Conservation (phyloP, 1,140 invertebrate genomes). For the Ptiloglossa arizonensis region DNA sequence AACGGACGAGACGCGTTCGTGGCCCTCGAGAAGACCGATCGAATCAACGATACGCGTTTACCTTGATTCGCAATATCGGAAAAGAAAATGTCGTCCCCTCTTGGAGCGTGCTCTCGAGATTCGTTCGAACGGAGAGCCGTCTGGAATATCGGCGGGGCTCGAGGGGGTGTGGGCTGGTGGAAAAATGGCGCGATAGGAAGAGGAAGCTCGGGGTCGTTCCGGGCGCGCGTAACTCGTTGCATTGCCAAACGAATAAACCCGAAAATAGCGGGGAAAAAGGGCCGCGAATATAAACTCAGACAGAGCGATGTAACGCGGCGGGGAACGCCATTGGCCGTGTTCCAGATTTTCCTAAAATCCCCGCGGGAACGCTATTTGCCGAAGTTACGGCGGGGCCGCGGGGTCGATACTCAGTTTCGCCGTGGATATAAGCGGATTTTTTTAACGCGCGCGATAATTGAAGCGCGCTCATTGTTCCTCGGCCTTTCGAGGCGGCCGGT, state of each 20-base stretch:
- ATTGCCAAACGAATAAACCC: slow-evolving; percentile 40
- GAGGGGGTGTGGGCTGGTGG: not conserved
- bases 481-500: slow-evolving; percentile 5
- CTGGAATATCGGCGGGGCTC: not conserved
- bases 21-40: too few relatives aligned
- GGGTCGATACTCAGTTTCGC: slow-evolving; percentile 64
- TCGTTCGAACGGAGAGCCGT: not conserved
- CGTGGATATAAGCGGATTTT: slow-evolving; percentile 63
- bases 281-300: slow-evolving; percentile 34
- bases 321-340: slow-evolving; percentile 53
- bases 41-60: not conserved
- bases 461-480: slow-evolving; percentile 56
- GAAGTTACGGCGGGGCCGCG: slow-evolving; percentile 42
- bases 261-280: slow-evolving; percentile 28
- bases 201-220: too few relatives aligned
- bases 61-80: too few relatives aligned
- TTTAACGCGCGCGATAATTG: slow-evolving; percentile 58
- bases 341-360: slow-evolving; percentile 68
- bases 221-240: slow-evolving; percentile 20
- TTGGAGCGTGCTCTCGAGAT: not conserved
- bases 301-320: slow-evolving; percentile 54
- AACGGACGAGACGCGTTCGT: too few relatives aligned
- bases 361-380: slow-evolving; percentile 51
- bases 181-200: not conserved
- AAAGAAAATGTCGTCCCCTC: not conserved